phyloP scores from a whole-genome alignment of 2,113 vertebrate genomes.

The Vombatus ursinus region DNA sequence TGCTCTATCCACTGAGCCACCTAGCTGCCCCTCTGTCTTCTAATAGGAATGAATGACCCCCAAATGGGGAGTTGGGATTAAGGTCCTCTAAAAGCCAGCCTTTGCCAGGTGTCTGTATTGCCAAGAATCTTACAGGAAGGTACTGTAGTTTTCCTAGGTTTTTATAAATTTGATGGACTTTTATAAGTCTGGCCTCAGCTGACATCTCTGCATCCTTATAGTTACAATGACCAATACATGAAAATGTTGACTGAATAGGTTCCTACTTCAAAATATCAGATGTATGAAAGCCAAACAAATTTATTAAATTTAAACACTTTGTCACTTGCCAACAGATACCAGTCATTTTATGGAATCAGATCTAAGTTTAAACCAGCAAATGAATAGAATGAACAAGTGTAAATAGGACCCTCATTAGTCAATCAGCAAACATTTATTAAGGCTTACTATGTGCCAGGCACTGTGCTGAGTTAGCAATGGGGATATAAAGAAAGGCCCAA shows the following conservation, averaged over 20 bases:
- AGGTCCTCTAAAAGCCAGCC: background rate
- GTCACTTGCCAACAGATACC: background rate
- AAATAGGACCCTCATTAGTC: background rate
- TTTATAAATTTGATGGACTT: background rate
- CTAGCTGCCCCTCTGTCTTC: too few relatives aligned
- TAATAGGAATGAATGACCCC: background rate
- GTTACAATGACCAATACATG: background rate
- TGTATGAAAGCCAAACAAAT: background rate
- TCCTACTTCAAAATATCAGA: background rate
- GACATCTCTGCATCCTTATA: background rate
- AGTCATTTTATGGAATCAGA: background rate
- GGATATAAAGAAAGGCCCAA: background rate
- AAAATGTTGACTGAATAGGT: background rate
- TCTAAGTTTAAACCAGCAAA: background rate
- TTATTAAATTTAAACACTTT: background rate
- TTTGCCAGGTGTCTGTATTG: background rate
- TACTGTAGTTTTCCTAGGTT: background rate
- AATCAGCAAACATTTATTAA: background rate
- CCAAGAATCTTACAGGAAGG: background rate
- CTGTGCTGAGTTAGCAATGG: background rate
- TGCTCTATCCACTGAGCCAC: too few relatives aligned
- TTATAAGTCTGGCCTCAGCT: background rate
- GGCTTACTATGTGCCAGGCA: background rate
- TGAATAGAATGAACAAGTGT: background rate
- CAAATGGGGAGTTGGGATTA: background rate